These are phyloP conservation scores for Tenrec ecaudatus DNA, from an alignment of 2,113 vertebrate genomes.

Conservation along the genomic window DNA sequence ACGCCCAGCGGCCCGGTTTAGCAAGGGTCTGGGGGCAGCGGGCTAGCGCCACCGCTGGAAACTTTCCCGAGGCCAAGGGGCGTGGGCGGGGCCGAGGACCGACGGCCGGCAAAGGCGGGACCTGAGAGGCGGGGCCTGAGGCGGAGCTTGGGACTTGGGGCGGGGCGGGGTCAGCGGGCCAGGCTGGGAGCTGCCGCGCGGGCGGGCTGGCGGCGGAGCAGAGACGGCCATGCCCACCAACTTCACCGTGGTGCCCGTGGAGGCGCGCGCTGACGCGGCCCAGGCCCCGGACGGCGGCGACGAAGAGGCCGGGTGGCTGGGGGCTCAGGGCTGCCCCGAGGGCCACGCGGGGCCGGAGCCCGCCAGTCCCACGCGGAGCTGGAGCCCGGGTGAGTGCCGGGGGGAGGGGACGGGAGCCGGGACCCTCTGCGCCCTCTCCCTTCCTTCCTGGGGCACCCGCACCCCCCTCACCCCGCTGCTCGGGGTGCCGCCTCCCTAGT, in stretches of 20 bases:
- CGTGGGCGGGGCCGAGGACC: slow-evolving; percentile 58
- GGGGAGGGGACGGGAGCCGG: not conserved
- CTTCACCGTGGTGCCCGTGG: slow-evolving; percentile 88
- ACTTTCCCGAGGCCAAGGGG: slow-evolving; percentile 25
- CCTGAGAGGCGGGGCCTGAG: not conserved
- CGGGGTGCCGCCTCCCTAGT: not conserved
- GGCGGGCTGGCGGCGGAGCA: not conserved
- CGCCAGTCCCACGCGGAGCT: not conserved
- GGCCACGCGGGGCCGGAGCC: slow-evolving; percentile 23
- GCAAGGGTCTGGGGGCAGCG: not conserved
- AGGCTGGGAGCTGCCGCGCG: not conserved
- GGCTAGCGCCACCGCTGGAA: not conserved
- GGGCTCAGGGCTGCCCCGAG: slow-evolving; percentile 35
- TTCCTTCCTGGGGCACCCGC: not conserved
- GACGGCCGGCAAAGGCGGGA: slow-evolving; percentile 41
- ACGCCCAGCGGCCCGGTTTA: not conserved
- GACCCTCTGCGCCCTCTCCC: not conserved
- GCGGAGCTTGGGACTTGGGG: not conserved
- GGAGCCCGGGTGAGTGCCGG: slow-evolving; percentile 61
- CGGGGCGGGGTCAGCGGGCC: not conserved
- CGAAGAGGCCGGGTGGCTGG: slow-evolving; percentile 15
- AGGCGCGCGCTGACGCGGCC: slow-evolving; percentile 76
- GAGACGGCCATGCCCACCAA: slow-evolving; percentile 85
- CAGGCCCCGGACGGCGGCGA: slow-evolving; percentile 32
- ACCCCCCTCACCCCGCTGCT: not conserved